phyloP scores from a whole-genome alignment of 1,140 invertebrate species.

The Scaptomyza hsui region DNA sequence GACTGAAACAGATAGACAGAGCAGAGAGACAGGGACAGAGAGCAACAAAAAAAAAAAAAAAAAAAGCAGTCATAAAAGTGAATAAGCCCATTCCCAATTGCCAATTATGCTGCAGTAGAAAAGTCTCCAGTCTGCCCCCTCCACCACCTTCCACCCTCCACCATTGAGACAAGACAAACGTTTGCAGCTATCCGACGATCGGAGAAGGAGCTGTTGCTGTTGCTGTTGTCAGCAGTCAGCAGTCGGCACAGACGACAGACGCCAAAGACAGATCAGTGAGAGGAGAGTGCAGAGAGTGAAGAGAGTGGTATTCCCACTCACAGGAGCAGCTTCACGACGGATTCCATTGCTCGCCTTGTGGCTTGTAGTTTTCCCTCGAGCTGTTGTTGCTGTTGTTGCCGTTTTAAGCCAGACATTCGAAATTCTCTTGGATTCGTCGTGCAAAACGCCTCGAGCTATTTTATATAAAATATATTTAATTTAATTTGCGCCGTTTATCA shows the following conservation, averaged over 20 bases:
- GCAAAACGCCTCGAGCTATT: slow-evolving; percentile 40
- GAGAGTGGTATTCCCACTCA: slow-evolving; percentile 11
- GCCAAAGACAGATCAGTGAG: slow-evolving; percentile 39
- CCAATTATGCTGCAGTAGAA: slow-evolving; percentile 68
- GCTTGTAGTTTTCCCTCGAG: slow-evolving; percentile 10
- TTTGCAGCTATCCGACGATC: slow-evolving; percentile 72
- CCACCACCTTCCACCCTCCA: too few relatives aligned
- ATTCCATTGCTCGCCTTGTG: slow-evolving; percentile 64
- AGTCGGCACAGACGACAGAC: too few relatives aligned
- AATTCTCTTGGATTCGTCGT: slow-evolving; percentile 35
- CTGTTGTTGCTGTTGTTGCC: slow-evolving; percentile 7
- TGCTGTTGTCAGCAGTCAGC: slow-evolving; percentile 57
- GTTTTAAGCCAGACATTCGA: slow-evolving; percentile 33
- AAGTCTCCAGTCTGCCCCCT: too few relatives aligned
- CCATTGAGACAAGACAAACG: slow-evolving; percentile 66
- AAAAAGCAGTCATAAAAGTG: slow-evolving; percentile 67
- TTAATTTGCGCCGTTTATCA: slow-evolving; percentile 80
- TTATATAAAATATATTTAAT: slow-evolving; percentile 67
- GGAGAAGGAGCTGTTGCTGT: slow-evolving; percentile 33
- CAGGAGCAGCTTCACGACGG: slow-evolving; percentile 61
- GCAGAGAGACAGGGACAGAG: slow-evolving; percentile 9
- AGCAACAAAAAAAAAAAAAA: not conserved
- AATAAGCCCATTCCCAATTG: slow-evolving; percentile 74
- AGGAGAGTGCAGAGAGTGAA: too few relatives aligned
- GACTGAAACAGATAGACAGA: slow-evolving; percentile 70